Evolutionary conservation across 2,797 vertebrate genomes (phyloP).

Genomic region (Sebastes melanostomus): DNA sequence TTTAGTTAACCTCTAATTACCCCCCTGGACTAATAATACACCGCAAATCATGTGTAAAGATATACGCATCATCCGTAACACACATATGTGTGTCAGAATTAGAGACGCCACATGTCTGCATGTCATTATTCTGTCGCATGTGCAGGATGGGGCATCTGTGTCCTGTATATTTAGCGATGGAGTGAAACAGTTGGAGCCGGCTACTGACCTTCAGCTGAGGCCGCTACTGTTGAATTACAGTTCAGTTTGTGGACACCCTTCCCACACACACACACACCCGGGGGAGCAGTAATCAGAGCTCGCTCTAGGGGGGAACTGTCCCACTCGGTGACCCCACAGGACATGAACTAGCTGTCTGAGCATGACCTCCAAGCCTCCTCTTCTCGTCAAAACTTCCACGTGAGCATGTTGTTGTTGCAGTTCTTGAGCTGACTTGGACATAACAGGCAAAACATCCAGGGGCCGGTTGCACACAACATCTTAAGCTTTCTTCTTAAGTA

Average conservation of each 20-base stretch:
- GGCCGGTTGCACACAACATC: no score
- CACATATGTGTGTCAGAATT: constrained; percentile 14
- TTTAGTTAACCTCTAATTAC: constrained; percentile 44
- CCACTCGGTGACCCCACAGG: constrained; percentile 28
- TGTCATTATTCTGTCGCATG: not conserved
- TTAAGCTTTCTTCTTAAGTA: no score
- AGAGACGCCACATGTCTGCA: constrained; percentile 30
- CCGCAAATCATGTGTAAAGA: constrained; percentile 36
- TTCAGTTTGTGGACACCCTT: not conserved
- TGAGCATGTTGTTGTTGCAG: constrained; percentile 1
- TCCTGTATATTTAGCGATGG: constrained; percentile 50
- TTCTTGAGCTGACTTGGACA: not conserved
- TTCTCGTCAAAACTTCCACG: not conserved
- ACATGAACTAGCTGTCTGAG: constrained; percentile 37
- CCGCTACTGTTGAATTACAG: constrained; percentile 33
- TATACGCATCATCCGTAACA: constrained; percentile 18
- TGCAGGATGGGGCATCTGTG: not conserved
- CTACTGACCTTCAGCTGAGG: constrained; percentile 42
- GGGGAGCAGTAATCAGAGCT: constrained; percentile 27
- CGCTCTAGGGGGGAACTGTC: constrained; percentile 6
- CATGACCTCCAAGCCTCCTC: constrained; percentile 17
- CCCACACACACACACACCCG: not conserved
- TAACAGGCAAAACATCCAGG: not conserved
- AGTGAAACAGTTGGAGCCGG: constrained; percentile 42
- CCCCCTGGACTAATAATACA: constrained; percentile 56